Percentiles rank a stretch among this genome's conserved stretches.
Evolutionary conservation across 2,113 vertebrate species (phyloP).

Genomic region (Emydura subglobosa): DNA sequence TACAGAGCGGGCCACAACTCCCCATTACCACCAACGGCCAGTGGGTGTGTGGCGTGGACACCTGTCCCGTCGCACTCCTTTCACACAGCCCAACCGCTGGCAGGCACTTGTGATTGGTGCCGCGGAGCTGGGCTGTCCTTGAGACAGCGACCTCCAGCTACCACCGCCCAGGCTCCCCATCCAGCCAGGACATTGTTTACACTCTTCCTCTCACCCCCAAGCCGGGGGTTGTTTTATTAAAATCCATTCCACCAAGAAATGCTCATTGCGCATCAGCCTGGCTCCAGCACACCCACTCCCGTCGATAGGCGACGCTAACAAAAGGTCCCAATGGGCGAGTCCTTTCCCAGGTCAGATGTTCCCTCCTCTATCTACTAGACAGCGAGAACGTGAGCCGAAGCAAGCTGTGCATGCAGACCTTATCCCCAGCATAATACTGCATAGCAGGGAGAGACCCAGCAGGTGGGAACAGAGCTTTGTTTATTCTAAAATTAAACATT

Average conservation of each 20-base stretch:
- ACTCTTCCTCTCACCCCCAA: neutral
- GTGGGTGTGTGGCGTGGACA: too few relatives aligned
- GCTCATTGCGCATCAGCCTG: neutral
- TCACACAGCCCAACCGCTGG: neutral
- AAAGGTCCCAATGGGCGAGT: neutral
- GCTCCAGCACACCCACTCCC: neutral
- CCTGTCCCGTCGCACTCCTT: too few relatives aligned
- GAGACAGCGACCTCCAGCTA: neutral
- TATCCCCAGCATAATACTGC: too few relatives aligned
- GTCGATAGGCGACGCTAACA: neutral
- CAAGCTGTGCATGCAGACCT: neutral
- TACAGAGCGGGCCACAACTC: too few relatives aligned
- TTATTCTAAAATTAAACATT: neutral
- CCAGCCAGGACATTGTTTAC: neutral
- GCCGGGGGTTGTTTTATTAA: neutral
- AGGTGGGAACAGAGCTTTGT: too few relatives aligned
- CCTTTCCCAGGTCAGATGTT: neutral
- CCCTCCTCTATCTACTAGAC: neutral
- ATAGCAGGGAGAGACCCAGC: too few relatives aligned
- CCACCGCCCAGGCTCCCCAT: too few relatives aligned
- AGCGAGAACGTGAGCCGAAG: neutral
- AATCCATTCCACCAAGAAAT: neutral
- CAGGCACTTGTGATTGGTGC: too few relatives aligned
- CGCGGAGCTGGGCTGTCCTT: too few relatives aligned
- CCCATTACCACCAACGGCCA: neutral